Conservation (phyloP, 2,888 invertebrate genomes). For the Napeogenes sylphis region DNA sequence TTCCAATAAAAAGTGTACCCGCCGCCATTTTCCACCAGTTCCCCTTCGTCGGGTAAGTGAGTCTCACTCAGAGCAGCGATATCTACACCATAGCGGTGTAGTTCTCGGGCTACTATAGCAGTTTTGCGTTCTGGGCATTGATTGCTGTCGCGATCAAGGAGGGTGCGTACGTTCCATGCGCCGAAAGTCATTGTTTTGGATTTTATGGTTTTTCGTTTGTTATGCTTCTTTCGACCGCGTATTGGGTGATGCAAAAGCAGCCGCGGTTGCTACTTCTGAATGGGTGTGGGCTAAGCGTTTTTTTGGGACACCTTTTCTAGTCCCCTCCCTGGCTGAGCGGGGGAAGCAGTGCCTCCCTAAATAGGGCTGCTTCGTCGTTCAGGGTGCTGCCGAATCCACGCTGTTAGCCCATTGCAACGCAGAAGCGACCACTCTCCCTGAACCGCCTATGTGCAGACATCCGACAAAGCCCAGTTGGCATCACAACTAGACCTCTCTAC, state of each 20-base stretch:
- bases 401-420: neutral
- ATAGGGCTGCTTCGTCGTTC: too few species aligned
- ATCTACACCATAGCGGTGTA: slow-evolving; percentile 28
- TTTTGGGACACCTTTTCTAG: too few species aligned
- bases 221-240: neutral
- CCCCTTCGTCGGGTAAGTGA: slow-evolving; percentile 27
- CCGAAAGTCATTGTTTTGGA: slow-evolving; percentile 6
- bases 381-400: too few species aligned
- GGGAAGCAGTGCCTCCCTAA: too few species aligned
- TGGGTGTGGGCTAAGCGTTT: neutral
- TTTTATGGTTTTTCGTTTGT: neutral
- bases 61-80: slow-evolving; percentile 33
- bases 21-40: slow-evolving; percentile 15
- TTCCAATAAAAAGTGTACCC: slow-evolving; percentile 26
- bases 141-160: too few species aligned
- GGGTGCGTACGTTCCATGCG: slow-evolving; percentile 28
- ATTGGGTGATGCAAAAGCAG: slow-evolving; percentile 4
- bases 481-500: too few species aligned
- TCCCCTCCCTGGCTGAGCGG: too few species aligned
- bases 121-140: too few species aligned
- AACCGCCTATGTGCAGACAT: too few species aligned
- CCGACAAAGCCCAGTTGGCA: too few species aligned
- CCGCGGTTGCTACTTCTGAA: neutral
- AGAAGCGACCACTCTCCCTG: neutral
- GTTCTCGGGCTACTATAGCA: too few species aligned